Base-by-base conservation (phyloP, 2,113 vertebrate species). In the Rhinichthys klamathensis region DNA sequence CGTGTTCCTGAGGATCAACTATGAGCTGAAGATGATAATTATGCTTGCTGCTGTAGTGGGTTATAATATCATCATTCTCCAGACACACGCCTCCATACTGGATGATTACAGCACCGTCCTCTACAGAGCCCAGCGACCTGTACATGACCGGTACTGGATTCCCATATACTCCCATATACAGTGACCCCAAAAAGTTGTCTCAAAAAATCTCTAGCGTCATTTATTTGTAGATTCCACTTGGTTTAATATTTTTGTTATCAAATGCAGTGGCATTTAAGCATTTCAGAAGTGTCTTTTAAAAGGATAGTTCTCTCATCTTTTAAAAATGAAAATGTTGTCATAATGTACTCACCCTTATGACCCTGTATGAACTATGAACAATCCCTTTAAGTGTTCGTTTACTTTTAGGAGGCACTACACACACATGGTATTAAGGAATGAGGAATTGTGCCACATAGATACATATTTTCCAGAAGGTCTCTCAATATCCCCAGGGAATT, bases 1-100 rank as follows among this genome's bases (percentile, higher is more conserved):
- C 0, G 98, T 99, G 87, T 99, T 99, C 92, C 95, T 99, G 92
- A 96, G 98, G 86, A 97, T 99, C 89, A 99, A 98, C 92, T 98
- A 99, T 0, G 98, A 99, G 92, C 91, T 99, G 92, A 99, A 99
- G 92, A 97, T 99, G 98, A 83, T 98, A 88, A 96, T 98, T 91
- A 99, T 99, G 98, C 91, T 97, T 89, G 93, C 94, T 67, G 98
- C 98, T 1, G 82, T 99, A 85, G 96, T 97, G 92, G 94, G 92
- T 85, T 99, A 99, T 94, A 98, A 98, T 90, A 92, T 95, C 90
- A 96, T 99, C 91, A 96, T 99, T 83, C 96, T 99, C 4, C 96
- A 99, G 92, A 99, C 96, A 4, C 97, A 98, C 1, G 95, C 97
- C 74, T 88, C 93, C 6, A 90, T 97, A 74, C 95, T 99, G 89